Evolutionary conservation across 2,797 vertebrate species (phyloP).

Genomic region (Falco naumanni): DNA sequence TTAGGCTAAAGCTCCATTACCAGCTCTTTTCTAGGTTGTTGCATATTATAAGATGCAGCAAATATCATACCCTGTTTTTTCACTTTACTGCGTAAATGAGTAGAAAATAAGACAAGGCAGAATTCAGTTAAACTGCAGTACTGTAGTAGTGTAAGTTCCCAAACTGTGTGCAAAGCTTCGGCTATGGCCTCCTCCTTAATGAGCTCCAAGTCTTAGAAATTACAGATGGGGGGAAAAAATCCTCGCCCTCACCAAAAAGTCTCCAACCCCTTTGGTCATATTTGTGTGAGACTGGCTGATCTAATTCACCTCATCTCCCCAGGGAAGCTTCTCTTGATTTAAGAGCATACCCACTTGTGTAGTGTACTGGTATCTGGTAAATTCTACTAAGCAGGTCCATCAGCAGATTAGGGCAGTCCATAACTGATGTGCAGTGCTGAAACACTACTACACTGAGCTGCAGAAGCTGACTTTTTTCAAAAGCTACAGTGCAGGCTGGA

Average conservation of each 20-base stretch:
- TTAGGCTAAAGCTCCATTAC: neutral
- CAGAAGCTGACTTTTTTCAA: constrained; percentile 7
- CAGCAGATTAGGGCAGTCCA: neutral
- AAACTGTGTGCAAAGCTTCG: neutral
- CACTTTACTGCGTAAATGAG: neutral
- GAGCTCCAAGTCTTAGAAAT: neutral
- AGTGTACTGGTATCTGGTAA: neutral
- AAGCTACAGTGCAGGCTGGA: neutral
- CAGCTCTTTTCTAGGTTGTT: neutral
- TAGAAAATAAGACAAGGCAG: neutral
- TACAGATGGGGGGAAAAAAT: neutral
- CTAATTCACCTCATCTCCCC: constrained; percentile 13
- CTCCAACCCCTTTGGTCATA: neutral
- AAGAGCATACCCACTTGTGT: constrained; percentile 38
- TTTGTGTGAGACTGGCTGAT: neutral
- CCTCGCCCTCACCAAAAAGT: fast-evolving
- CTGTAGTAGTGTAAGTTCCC: neutral
- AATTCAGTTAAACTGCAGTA: neutral
- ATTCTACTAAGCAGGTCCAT: constrained; percentile 1
- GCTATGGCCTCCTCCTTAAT: neutral
- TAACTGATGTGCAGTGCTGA: neutral
- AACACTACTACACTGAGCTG: neutral
- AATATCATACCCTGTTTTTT: neutral
- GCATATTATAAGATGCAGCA: neutral
- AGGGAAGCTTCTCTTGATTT: constrained; percentile 28